Evolutionary conservation across 1,140 invertebrate species (phyloP).

Genomic region (Agraylea sexmaculata): DNA sequence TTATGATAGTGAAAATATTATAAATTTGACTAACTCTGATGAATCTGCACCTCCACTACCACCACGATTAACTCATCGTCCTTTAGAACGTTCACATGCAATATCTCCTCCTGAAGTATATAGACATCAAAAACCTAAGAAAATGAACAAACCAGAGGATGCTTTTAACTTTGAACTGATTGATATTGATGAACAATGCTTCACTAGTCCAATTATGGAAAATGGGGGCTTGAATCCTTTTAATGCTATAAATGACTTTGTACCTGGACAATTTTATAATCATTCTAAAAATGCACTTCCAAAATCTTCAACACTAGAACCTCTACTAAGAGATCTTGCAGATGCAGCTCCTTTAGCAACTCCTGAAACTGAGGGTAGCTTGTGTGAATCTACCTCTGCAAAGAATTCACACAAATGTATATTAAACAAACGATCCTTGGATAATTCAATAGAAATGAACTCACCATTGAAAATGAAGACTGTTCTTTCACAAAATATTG

Average conservation of each 20-base stretch:
- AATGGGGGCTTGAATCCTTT: background rate
- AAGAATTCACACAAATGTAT: constrained; percentile 35
- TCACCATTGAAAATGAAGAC: constrained; percentile 40
- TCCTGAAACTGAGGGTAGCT: constrained; percentile 46
- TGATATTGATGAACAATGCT: constrained; percentile 51
- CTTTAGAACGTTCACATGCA: constrained; percentile 50
- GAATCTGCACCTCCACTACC: constrained; percentile 37
- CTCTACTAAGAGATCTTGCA: constrained; percentile 28
- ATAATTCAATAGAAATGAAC: constrained; percentile 30
- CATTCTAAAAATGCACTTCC: constrained; percentile 20
- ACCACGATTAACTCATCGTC: constrained; percentile 43
- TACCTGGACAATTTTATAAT: constrained; percentile 36
- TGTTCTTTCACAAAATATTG: constrained; percentile 49
- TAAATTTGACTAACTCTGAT: constrained; percentile 34
- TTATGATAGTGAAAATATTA: constrained; percentile 38
- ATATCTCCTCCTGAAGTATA: constrained; percentile 40
- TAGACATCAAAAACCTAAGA: constrained; percentile 47
- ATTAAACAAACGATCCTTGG: constrained; percentile 32
- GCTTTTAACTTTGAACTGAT: constrained; percentile 67
- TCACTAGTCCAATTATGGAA: constrained; percentile 9
- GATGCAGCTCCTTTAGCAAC: constrained; percentile 46
- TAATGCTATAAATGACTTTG: constrained; percentile 33
- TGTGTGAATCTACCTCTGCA: constrained; percentile 40
- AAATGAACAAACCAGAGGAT: constrained; percentile 50
- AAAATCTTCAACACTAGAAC: constrained; percentile 30